A percentile compares a stretch with the other conserved stretches of the same genome.
Conservation (phyloP, 1,140 invertebrate species). For the honey bee (Apis mellifera) region Amel_HAv3.1 CM009946.2:4443001-4443500, state of each 20-base stretch:
- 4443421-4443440: conserved; percentile 42
- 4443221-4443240: conserved; percentile 71
- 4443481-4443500: no score
- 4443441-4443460: conserved; percentile 20
- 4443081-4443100: not conserved
- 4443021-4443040: no score
- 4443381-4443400: not conserved
- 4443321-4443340: conserved; percentile 51
- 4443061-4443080: not conserved
- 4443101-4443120: not conserved
- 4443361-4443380: not conserved
- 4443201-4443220: conserved; percentile 81
- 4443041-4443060: not conserved
- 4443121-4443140: conserved; percentile 73
- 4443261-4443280: conserved; percentile 21
- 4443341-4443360: conserved; percentile 6
- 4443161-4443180: conserved; percentile 81
- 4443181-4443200: conserved; percentile 80
- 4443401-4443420: not conserved
- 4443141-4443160: conserved; percentile 80
- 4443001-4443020: no score
- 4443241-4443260: conserved; percentile 37
- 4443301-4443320: conserved; percentile 67
- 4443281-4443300: conserved; percentile 69
- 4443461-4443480: no score